Percentiles rank a stretch among this genome's conserved stretches.
phyloP scores from a whole-genome alignment of 2,113 vertebrate species.

The Ptychochromis oligacanthus region DNA sequence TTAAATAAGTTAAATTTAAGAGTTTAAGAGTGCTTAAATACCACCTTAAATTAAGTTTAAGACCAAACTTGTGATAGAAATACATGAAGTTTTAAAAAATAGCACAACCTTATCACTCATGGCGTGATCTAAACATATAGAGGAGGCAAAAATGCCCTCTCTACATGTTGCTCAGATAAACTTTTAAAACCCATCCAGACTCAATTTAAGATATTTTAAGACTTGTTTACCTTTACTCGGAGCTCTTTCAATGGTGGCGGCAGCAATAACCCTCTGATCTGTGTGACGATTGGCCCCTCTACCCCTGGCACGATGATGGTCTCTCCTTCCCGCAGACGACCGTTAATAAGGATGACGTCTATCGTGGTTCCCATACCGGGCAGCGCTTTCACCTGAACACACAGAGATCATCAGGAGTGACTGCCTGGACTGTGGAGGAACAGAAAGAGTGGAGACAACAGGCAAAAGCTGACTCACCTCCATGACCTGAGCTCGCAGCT shows the following conservation, averaged over 20 bases:
- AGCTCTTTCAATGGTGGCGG: slow-evolving; percentile 97
- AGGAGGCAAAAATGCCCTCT: background rate
- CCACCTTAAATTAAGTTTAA: too few species aligned
- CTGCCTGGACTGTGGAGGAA: background rate
- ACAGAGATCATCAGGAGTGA: background rate
- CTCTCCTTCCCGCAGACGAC: slow-evolving; percentile 89
- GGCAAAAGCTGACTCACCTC: slow-evolving; percentile 82
- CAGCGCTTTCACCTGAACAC: slow-evolving; percentile 91
- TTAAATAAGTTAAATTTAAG: too few species aligned
- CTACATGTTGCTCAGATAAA: background rate
- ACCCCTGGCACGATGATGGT: slow-evolving; percentile 97
- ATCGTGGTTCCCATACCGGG: slow-evolving; percentile 99
- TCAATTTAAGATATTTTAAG: background rate
- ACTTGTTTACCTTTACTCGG: slow-evolving; percentile 87
- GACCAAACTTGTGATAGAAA: too few species aligned
- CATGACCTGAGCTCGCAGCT: slow-evolving; percentile 98
- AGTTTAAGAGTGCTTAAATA: too few species aligned
- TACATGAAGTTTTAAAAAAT: too few species aligned
- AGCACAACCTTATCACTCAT: too few species aligned
- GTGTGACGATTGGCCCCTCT: slow-evolving; percentile 96
- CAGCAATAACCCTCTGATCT: slow-evolving; percentile 93
- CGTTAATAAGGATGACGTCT: slow-evolving; percentile 97
- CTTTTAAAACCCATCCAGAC: background rate
- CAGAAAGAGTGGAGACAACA: background rate
- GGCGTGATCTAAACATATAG: too few species aligned